phyloP scores from a whole-genome alignment of 2,888 invertebrate species.

The Hirudinaria manillensis region DNA sequence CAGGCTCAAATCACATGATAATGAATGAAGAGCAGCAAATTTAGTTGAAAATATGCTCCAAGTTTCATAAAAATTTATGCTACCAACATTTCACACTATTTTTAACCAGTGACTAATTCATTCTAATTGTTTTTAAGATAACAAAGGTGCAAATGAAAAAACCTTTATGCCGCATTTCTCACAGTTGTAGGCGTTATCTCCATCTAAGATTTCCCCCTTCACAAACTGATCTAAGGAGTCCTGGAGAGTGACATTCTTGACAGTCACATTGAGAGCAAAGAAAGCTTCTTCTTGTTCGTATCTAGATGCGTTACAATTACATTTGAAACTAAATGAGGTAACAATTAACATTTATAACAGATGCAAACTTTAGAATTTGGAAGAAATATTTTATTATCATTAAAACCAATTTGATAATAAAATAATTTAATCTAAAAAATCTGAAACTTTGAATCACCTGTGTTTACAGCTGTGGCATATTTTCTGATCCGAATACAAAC shows the following conservation, averaged over 20 bases:
- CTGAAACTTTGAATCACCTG: conserved; percentile 45
- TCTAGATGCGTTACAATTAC: conserved; percentile 41
- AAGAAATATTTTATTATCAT: not conserved
- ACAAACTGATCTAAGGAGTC: conserved; percentile 59
- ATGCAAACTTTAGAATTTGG: not conserved
- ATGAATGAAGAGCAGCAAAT: too few species aligned
- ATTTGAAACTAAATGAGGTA: too few species aligned
- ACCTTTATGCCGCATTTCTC: conserved; percentile 59
- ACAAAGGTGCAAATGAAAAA: too few species aligned
- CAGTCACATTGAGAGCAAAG: conserved; percentile 57
- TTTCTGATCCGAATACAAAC: conserved; percentile 58
- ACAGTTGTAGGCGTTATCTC: conserved; percentile 60
- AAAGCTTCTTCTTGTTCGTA: conserved; percentile 58
- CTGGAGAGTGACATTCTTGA: conserved; percentile 56
- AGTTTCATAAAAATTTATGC: too few species aligned
- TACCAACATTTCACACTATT: too few species aligned
- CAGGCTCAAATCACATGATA: too few species aligned
- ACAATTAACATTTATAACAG: too few species aligned
- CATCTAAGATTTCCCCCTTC: conserved; percentile 58
- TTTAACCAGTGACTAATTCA: too few species aligned
- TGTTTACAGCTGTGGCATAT: conserved; percentile 59
- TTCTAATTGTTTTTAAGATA: too few species aligned
- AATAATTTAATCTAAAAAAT: too few species aligned
- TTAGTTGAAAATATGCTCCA: too few species aligned
- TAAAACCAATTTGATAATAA: not conserved